Evolutionary conservation across 1,140 invertebrate genomes (phyloP).

Genomic region (Calephelis nemesis): DNA sequence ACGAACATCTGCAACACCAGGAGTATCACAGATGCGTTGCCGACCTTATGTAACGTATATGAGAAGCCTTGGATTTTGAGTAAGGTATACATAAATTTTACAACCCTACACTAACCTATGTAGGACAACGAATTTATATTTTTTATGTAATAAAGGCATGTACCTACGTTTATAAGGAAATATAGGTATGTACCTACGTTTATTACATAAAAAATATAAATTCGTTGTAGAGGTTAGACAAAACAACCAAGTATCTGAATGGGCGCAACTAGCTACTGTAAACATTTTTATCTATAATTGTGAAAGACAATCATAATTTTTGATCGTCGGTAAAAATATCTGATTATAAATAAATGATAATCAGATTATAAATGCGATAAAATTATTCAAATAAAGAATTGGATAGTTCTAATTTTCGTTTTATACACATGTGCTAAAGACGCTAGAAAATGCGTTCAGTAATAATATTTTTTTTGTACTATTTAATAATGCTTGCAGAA

Average conservation of each 20-base stretch:
- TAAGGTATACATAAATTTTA: no score
- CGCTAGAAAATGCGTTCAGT: neutral
- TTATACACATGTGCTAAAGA: neutral
- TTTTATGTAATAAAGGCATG: no score
- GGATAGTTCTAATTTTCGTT: neutral
- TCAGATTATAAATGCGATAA: neutral
- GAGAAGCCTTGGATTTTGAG: no score
- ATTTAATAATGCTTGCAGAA: neutral
- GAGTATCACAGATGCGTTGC: no score
- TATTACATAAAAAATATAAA: no score
- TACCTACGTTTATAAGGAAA: no score
- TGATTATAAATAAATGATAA: neutral
- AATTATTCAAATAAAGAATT: neutral
- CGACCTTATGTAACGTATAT: no score
- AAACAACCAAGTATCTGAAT: neutral
- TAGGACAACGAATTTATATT: no score
- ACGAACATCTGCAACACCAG: no score
- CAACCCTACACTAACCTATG: no score
- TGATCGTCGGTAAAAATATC: conserved; percentile 12
- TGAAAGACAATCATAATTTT: conserved; percentile 7
- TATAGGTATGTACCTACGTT: no score
- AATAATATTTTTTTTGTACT: neutral
- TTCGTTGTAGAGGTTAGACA: no score
- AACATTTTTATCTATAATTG: conserved; percentile 25
- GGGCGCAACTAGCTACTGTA: conserved; percentile 15